Percentiles rank a stretch among this genome's conserved stretches.
Conservation (phyloP, 2,888 invertebrate species). For the Venusia cambrica region DNA sequence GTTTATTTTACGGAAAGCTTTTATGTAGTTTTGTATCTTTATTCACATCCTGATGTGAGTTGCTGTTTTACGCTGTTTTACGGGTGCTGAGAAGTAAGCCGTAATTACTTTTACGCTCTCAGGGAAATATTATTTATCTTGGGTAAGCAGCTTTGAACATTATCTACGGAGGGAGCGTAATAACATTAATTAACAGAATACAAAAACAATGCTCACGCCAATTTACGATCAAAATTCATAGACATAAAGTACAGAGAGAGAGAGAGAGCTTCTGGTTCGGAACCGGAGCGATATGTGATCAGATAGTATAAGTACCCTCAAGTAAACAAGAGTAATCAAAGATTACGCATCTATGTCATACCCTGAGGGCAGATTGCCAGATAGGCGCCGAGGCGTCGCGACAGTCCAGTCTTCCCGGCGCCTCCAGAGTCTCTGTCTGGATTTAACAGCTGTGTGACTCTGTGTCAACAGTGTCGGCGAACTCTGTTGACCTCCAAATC, state of each 20-base stretch:
- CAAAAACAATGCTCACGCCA: too few species aligned
- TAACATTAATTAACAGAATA: too few species aligned
- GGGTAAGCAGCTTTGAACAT: too few species aligned
- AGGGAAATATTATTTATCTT: too few species aligned
- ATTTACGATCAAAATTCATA: too few species aligned
- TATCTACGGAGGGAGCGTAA: too few species aligned
- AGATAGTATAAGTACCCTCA: slow-evolving; percentile 4
- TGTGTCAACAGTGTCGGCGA: slow-evolving; percentile 42
- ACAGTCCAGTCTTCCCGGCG: slow-evolving; percentile 56
- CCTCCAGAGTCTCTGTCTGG: slow-evolving; percentile 41
- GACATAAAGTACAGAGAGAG: too few species aligned
- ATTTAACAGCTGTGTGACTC: slow-evolving; percentile 43
- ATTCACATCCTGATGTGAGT: slow-evolving; percentile 14
- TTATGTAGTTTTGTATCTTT: slow-evolving; percentile 25
- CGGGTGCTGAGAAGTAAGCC: slow-evolving; percentile 5
- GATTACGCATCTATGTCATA: slow-evolving; percentile 18
- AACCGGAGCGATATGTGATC: slow-evolving; percentile 10
- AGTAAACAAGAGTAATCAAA: slow-evolving; percentile 27
- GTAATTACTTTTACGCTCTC: slow-evolving; percentile 8
- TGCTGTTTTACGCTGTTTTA: slow-evolving; percentile 13
- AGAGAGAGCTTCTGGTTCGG: too few species aligned
- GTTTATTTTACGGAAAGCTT: slow-evolving; percentile 29
- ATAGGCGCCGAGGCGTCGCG: slow-evolving; percentile 59
- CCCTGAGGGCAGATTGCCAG: slow-evolving; percentile 23
- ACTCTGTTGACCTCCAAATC: slow-evolving; percentile 37